A percentile compares a stretch with the other conserved stretches of the same genome.
These are phyloP conservation scores for Syngnathus acus DNA, from an alignment of 2,797 vertebrate species.

Conservation along the genomic window DNA sequence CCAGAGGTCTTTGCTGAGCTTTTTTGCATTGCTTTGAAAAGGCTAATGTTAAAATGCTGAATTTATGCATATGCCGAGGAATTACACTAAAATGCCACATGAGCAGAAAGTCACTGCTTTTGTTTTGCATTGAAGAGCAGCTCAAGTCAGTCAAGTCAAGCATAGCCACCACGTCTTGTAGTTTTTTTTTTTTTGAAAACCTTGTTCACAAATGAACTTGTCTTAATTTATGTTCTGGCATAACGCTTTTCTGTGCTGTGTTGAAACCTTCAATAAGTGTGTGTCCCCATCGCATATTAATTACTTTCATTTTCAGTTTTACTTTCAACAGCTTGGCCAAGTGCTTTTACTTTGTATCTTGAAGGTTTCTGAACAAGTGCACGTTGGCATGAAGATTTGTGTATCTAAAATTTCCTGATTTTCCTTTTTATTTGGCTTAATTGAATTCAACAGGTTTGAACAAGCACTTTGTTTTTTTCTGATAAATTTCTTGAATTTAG, in stretches of 20 bases:
- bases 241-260: background rate
- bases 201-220: background rate
- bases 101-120: background rate
- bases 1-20: slow-evolving; percentile 36
- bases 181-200: background rate
- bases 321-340: background rate
- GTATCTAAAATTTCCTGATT: background rate
- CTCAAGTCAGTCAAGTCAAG: background rate
- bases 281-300: background rate
- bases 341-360: background rate
- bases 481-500: background rate
- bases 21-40: slow-evolving; percentile 2
- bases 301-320: slow-evolving; percentile 1
- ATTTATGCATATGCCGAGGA: background rate
- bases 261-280: background rate
- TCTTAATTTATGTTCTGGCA: background rate
- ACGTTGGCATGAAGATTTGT: background rate
- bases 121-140: background rate
- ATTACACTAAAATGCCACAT: background rate
- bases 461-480: background rate
- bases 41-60: background rate
- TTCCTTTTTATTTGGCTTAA: background rate
- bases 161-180: background rate
- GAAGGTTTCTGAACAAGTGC: background rate
- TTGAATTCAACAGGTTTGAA: background rate